Conservation (phyloP, 2,888 invertebrate genomes). For the Odontocerum albicorne region DNA sequence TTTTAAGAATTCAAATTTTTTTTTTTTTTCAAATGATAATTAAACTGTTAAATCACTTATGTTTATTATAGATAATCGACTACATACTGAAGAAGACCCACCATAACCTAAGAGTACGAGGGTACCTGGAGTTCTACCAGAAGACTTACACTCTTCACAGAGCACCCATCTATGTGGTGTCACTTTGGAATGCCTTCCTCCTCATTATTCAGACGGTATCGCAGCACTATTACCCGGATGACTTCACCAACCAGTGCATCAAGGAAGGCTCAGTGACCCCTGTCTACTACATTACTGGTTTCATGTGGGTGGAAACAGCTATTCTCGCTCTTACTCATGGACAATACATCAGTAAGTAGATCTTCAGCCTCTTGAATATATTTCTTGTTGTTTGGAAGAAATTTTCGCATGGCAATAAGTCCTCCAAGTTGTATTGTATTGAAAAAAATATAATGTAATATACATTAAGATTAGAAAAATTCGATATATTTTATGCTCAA, state of each 20-base stretch:
- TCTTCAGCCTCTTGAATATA: too few species aligned
- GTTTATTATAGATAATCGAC: conserved; percentile 54
- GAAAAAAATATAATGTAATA: too few species aligned
- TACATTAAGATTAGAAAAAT: too few species aligned
- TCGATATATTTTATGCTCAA: too few species aligned
- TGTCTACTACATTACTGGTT: conserved; percentile 59
- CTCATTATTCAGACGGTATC: conserved; percentile 58
- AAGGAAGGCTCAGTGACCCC: conserved; percentile 54
- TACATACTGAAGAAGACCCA: conserved; percentile 61
- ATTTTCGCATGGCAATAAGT: too few species aligned
- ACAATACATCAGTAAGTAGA: conserved; percentile 58
- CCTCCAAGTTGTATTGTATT: too few species aligned
- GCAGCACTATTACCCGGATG: conserved; percentile 58
- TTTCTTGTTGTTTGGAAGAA: too few species aligned
- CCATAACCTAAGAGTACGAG: conserved; percentile 61
- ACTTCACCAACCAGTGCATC: conserved; percentile 56
- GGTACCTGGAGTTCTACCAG: conserved; percentile 70
- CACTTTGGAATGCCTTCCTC: conserved; percentile 62
- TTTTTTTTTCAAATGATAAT: background rate
- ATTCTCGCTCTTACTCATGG: conserved; percentile 54
- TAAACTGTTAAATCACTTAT: background rate
- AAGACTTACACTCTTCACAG: conserved; percentile 60
- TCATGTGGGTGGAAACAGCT: conserved; percentile 54
- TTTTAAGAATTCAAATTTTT: too few species aligned
- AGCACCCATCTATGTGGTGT: conserved; percentile 63